A percentile compares a stretch with the other conserved stretches of the same genome.
Conservation (phyloP, 2,113 vertebrate species). For the Hoplias malabaricus region DNA sequence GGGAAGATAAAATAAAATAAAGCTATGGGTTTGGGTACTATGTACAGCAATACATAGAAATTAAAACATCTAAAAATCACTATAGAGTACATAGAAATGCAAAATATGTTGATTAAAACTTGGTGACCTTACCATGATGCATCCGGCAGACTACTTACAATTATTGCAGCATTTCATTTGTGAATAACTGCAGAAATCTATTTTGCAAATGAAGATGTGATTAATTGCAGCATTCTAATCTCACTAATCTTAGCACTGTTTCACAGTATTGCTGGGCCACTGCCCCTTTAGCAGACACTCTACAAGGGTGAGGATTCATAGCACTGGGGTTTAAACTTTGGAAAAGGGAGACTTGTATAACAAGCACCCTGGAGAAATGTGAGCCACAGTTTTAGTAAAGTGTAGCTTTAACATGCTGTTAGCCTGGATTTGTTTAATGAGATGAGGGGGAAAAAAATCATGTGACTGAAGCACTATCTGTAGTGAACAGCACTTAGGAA, state of each 20-base stretch:
- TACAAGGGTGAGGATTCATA: not conserved
- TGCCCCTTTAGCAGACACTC: not conserved
- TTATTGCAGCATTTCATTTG: not conserved
- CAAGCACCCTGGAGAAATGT: not conserved
- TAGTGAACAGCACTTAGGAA: not conserved
- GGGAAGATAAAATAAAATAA: too few relatives aligned
- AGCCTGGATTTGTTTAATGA: constrained; percentile 27
- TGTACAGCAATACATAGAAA: too few relatives aligned
- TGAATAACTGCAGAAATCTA: not conserved
- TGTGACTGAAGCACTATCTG: constrained; percentile 8
- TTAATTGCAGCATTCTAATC: not conserved
- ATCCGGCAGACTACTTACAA: not conserved
- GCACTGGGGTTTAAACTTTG: not conserved
- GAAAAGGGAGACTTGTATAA: not conserved
- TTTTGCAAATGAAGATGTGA: not conserved
- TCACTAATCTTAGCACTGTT: not conserved
- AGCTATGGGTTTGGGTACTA: too few relatives aligned
- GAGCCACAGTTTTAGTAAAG: not conserved
- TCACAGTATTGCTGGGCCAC: not conserved
- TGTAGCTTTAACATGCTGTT: constrained; percentile 9
- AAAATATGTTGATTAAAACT: too few relatives aligned
- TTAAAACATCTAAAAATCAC: too few relatives aligned
- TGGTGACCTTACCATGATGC: not conserved
- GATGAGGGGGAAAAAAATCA: constrained; percentile 9
- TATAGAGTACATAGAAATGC: too few relatives aligned